Conservation (phyloP, 1,140 invertebrate genomes). For the Drosophila equinoxialis region DNA sequence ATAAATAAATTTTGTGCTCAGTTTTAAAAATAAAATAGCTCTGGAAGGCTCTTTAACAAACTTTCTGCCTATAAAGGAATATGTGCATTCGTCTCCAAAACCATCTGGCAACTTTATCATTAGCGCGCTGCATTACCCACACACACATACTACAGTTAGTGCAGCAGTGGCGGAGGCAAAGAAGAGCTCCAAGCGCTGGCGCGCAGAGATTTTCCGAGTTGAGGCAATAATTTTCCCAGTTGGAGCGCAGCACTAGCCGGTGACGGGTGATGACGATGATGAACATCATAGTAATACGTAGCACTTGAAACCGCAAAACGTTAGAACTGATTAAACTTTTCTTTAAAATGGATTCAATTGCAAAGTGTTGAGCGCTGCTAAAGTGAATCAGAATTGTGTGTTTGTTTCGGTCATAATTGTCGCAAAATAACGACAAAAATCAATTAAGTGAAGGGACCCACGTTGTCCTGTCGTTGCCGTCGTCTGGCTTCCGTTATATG, state of each 20-base stretch:
- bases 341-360: conserved; percentile 41
- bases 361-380: conserved; percentile 14
- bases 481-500: conserved; percentile 67
- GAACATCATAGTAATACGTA: conserved; percentile 37
- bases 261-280: conserved; percentile 67
- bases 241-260: conserved; percentile 74
- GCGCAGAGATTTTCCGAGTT: conserved; percentile 68
- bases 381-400: conserved; percentile 18
- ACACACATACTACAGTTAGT: conserved; percentile 43
- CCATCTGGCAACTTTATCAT: conserved; percentile 38
- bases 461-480: conserved; percentile 48
- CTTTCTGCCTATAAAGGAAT: background rate
- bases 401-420: background rate
- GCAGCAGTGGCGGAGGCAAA: conserved; percentile 58
- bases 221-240: conserved; percentile 74
- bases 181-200: conserved; percentile 64
- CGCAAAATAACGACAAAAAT: background rate
- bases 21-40: too few species aligned
- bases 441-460: background rate
- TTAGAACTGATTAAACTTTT: conserved; percentile 2
- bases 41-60: too few species aligned
- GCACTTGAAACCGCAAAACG: conserved; percentile 11
- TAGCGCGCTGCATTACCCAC: conserved; percentile 48
- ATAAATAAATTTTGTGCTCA: too few species aligned
- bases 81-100: background rate